phyloP scores from a whole-genome alignment of 2,888 invertebrate species.

The Mythimna lalbum region DNA sequence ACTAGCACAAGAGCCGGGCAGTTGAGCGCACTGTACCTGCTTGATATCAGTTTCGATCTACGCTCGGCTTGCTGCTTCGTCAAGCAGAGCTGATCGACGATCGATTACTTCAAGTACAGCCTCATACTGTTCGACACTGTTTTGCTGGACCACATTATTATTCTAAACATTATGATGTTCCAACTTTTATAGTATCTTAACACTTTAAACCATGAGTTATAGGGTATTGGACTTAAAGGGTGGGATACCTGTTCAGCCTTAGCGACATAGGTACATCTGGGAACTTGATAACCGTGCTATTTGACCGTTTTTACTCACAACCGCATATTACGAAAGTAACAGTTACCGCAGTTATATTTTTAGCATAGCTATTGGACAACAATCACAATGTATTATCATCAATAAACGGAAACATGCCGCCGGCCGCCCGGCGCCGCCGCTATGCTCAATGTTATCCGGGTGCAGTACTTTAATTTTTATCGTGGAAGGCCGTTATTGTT shows the following conservation, averaged over 20 bases:
- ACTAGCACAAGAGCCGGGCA: too few relatives aligned
- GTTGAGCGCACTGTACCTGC: neutral
- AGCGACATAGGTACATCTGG: neutral
- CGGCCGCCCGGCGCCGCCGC: slow-evolving; percentile 5
- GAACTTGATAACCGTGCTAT: neutral
- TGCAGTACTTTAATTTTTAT: slow-evolving; percentile 27
- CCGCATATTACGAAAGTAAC: slow-evolving; percentile 1
- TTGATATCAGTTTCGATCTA: neutral
- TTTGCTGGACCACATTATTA: neutral
- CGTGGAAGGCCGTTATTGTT: slow-evolving; percentile 30
- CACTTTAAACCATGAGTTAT: too few relatives aligned
- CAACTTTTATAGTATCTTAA: neutral
- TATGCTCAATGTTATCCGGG: slow-evolving; percentile 26
- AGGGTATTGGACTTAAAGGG: too few relatives aligned
- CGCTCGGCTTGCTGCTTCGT: neutral
- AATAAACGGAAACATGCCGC: slow-evolving; percentile 25
- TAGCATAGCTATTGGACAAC: slow-evolving; percentile 18
- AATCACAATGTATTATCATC: slow-evolving; percentile 29
- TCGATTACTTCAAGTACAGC: neutral
- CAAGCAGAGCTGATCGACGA: neutral
- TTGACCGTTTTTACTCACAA: neutral
- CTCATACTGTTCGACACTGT: neutral
- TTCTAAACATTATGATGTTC: neutral
- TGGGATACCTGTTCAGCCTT: too few relatives aligned
- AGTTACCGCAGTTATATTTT: slow-evolving; percentile 6